Base-by-base conservation (phyloP, 1,140 invertebrate species). In the Lanistes nyassanus region DNA sequence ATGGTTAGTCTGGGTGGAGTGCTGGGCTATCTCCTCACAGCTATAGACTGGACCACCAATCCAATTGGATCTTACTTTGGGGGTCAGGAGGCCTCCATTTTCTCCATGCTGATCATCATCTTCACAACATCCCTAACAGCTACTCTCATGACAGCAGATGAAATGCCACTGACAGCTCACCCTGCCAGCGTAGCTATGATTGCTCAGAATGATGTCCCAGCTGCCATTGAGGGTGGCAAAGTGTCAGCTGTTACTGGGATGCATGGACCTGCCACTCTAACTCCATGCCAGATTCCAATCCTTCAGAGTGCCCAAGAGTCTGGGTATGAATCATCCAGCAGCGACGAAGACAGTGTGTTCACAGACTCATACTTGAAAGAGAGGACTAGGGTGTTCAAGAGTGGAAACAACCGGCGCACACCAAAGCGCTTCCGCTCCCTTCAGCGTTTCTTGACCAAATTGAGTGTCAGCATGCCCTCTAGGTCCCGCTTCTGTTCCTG, bases 1-100 rank as follows among this genome's bases (percentile, higher is more conserved):
- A 90, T 90, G 88, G 80, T 90, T 2, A 91, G 89, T 75, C 70
- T 90, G 21, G 91, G 91, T 2, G 90, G 90, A 3, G 88, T 90
- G 72, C 64, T 91, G 29, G 91, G 91, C 3, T 91, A 91, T 79
- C 80, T 91, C 23, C 84, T 91, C 23, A 90, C 90, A 16, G 90
- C 90, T 37, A 78, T 91, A n/a, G 88, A 91, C 70, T 91, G 91
- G 91, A 87, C 85, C 23, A 69, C 82, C 21, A 87, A 78, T 58
- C 62, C 75, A 2, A 55, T 89, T 26, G 86, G 87, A 16, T 47
- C 69, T 1, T 84, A 83, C 70, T 88, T 89, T 71, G 85, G 84
- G 39, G 82, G 80, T 2, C 87, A 89, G 77, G 88, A 89, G 77
- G 76, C 81, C 37, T 82, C 83, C 6, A 84, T 85, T 23, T 89